Base-by-base conservation (phyloP, 2,113 vertebrate species). In the Cynocephalus volans region DNA sequence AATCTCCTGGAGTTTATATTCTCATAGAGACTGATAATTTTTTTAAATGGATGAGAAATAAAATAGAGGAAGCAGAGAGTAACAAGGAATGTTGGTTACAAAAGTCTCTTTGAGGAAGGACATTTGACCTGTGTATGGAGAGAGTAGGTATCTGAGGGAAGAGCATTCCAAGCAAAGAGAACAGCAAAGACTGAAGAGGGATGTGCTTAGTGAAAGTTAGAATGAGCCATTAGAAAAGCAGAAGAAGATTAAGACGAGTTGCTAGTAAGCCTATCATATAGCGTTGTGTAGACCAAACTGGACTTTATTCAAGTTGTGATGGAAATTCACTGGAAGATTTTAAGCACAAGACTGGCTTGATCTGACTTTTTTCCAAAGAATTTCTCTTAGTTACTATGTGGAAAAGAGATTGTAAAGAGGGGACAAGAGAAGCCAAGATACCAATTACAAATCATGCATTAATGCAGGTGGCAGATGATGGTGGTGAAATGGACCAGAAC, bases 1-100 rank as follows among this genome's bases (percentile, higher is more conserved):
- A 75, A 75, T 77, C 48, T 85, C n/a, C 15, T 41, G n/a, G 69
- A 69, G 41, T 84, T 89, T 67, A 88, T 92, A 45, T 85, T 80
- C 28, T 80, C 80, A 26, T 69, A 54, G 33, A 83, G 18, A 62
- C 45, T 26, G 58, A 9, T 18, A 48, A 48, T 1, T 73, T 15
- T 70, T 65, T 82, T 50, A 1, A 64, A 21, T 73, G 65, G 65
- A 65, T 76, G 67, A 79, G n/a, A 91, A 93, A 52, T 70, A 80
- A 77, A 72, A 19, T 31, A 72, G 52, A 41, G 10, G 45, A 80
- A 67, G 23, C 18, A 48, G 41, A 88, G 11, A 58, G 4, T 33
- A 72, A 33, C 8, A 87, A 81, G 50, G 19, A 75, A 75, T 67
- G 52, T 58, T 89, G 70, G 10, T 92, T 79, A 75, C 41, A 36